Base-by-base conservation (phyloP, 2,113 vertebrate species). In the Montifringilla adamsi region DNA sequence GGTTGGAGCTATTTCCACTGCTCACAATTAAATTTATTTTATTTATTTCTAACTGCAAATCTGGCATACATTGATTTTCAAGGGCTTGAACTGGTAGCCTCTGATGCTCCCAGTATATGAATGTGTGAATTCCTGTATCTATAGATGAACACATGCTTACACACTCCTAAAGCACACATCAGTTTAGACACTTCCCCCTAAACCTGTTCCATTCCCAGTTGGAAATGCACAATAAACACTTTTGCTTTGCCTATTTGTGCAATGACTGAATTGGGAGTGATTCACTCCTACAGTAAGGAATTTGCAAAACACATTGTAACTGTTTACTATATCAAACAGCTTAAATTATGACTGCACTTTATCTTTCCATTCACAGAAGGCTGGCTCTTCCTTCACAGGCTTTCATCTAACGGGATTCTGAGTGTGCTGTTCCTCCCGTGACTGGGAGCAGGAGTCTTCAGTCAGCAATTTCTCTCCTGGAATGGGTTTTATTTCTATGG, bases 401-500 rank as follows among this genome's bases (percentile, higher is more conserved):
- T 59, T 62, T 1, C 37, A 85, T 84, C 90, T 95, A 94, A 87
- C 6, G 16, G 82, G 66, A 94, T 91, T 68, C 91, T 90, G 50
- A 37, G 69, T 7, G 60, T 23, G 67, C 88, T 72, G 13, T 79
- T 90, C 80, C 90, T 88, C 89, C 49, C 0, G 8, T 33, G 91
- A 67, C 74, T 84, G 89, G 64, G 37, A 64, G 37, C 84, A 15
- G 53, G 84, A 95, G 46, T 3, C 66, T 91, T 62, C 59, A 84
- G 83, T 87, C 91, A 96, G 93, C 88, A 94, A 31, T 96, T 96
- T 56, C 7, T 6, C n/a, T 72, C 74, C 77, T 85, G 70, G 44
- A 95, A 93, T 44, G 30, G 73, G 62, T 94, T 97, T 96, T 90
- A 96, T 93, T 94, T 96, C 92, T 70, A 3, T 63, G 89, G 68